Percentiles rank a stretch among this genome's conserved stretches.
Conservation (phyloP, 2,113 vertebrate genomes). For the Brachionichthys hirsutus region DNA sequence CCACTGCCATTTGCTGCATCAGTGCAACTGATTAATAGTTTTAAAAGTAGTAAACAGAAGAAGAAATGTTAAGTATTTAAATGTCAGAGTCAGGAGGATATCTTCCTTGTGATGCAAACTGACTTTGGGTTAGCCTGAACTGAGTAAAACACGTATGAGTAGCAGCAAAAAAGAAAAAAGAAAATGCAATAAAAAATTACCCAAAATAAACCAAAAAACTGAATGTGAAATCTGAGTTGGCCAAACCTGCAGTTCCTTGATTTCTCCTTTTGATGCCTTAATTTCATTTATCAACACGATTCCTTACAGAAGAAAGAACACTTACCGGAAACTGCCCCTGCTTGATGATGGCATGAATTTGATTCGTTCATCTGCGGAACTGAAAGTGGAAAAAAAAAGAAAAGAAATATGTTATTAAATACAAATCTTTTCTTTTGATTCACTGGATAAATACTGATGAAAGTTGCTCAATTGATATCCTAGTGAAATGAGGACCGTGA, state of each 20-base stretch:
- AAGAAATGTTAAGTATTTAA: no score
- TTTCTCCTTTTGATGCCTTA: neutral
- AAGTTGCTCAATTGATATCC: neutral
- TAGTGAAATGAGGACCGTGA: neutral
- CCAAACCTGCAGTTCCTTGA: neutral
- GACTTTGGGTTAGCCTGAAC: neutral
- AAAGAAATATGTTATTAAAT: neutral
- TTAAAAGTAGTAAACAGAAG: no score
- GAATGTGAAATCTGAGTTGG: neutral
- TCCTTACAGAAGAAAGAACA: constrained; percentile 1
- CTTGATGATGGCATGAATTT: neutral
- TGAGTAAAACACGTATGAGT: neutral
- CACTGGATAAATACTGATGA: neutral
- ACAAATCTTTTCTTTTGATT: neutral
- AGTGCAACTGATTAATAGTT: no score
- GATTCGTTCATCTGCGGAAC: neutral
- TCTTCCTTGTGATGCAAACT: no score
- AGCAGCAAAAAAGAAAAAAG: neutral
- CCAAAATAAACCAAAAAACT: constrained; percentile 1
- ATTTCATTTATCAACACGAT: neutral
- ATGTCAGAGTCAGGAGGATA: no score
- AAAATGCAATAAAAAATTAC: neutral
- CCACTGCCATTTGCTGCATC: no score
- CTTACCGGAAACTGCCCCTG: constrained; percentile 20
- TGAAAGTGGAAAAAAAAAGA: constrained; percentile 9